phyloP scores from a whole-genome alignment of 1,140 invertebrate species.

The Periplaneta americana region DNA sequence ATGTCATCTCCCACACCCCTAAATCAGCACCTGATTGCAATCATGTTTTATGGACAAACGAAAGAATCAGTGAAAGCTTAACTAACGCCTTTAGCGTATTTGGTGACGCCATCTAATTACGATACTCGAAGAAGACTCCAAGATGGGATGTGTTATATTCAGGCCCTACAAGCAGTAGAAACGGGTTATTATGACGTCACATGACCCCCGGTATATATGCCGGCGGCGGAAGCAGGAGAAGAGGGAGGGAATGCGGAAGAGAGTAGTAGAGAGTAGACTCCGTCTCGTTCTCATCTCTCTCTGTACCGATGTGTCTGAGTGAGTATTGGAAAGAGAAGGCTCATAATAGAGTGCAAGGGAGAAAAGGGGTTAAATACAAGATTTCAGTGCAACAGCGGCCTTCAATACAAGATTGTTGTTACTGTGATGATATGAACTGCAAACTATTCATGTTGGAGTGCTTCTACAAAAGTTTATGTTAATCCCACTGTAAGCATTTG shows the following conservation, averaged over 20 bases:
- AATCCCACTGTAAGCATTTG: no score
- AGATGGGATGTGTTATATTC: background rate
- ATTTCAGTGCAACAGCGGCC: background rate
- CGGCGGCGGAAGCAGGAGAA: background rate
- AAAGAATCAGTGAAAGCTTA: background rate
- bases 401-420: no score
- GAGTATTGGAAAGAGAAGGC: background rate
- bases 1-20: no score
- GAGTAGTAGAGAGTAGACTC: background rate
- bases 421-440: no score
- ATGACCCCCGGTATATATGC: background rate
- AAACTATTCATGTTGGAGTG: no score
- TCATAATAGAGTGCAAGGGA: background rate
- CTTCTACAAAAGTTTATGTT: no score
- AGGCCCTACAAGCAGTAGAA: background rate
- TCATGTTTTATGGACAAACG: background rate
- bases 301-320: background rate
- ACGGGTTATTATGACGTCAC: background rate
- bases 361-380: background rate
- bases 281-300: background rate
- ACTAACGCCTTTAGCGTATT: background rate
- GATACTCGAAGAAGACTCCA: background rate
- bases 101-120: background rate
- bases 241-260: background rate
- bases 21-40: background rate